These are phyloP conservation scores for Rhinoptilus africanus DNA, from an alignment of 2,113 vertebrate species.

Conservation along the genomic window DNA sequence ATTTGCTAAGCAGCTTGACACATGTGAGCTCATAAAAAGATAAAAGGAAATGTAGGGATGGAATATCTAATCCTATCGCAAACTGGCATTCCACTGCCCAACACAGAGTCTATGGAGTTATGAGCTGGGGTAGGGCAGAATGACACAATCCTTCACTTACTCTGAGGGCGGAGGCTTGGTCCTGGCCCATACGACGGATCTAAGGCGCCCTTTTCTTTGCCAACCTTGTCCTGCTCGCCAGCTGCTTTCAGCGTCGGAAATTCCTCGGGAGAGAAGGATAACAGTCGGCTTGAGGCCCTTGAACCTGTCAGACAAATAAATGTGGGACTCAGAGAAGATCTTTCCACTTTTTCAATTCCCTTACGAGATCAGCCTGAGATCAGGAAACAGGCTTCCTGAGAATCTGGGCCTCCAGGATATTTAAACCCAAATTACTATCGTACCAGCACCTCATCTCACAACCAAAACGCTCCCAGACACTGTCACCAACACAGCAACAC, in stretches of 20 bases:
- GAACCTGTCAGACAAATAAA: slow-evolving; percentile 80
- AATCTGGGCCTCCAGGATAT: neutral
- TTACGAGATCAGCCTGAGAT: neutral
- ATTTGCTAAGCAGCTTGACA: neutral
- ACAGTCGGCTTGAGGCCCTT: slow-evolving; percentile 99
- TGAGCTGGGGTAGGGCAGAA: neutral
- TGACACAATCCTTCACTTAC: slow-evolving; percentile 70
- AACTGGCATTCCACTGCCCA: neutral
- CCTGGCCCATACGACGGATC: slow-evolving; percentile 99
- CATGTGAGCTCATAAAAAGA: neutral
- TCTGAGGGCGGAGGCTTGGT: slow-evolving; percentile 99
- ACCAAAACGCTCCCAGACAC: neutral
- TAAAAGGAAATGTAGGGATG: neutral
- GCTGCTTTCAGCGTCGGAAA: slow-evolving; percentile 99
- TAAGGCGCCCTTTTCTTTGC: slow-evolving; percentile 99
- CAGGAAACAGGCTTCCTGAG: neutral
- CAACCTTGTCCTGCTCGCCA: slow-evolving; percentile 99
- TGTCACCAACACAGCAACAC: neutral
- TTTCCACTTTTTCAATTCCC: neutral
- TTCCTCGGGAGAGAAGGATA: slow-evolving; percentile 99
- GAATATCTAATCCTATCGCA: neutral
- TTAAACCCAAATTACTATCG: neutral
- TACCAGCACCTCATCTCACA: neutral
- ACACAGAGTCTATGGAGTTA: neutral
- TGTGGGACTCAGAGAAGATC: neutral